Conservation (phyloP, 2,797 vertebrate genomes). For the Lerista edwardsae region DNA sequence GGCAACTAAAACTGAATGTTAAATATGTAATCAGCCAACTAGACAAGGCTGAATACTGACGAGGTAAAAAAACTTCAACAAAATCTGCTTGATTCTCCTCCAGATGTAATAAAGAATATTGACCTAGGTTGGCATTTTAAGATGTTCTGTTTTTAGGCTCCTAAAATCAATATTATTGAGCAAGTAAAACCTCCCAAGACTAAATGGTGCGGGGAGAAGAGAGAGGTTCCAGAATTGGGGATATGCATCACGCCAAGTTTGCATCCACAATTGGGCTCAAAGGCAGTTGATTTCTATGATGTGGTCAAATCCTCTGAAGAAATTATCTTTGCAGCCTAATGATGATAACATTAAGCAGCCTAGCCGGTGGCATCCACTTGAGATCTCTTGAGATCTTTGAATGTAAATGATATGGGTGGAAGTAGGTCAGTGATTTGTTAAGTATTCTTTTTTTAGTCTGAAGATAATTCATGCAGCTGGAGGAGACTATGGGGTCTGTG, state of each 20-base stretch:
- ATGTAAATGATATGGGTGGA: constrained; percentile 44
- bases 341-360: constrained; percentile 42
- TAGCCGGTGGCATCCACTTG: constrained; percentile 42
- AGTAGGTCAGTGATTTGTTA: constrained; percentile 44
- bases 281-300: constrained; percentile 33
- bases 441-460: constrained; percentile 32
- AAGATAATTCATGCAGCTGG: constrained; percentile 5
- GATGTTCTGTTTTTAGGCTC: background rate
- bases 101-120: constrained; percentile 31
- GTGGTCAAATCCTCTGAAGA: constrained; percentile 45
- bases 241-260: background rate
- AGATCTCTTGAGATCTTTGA: constrained; percentile 52
- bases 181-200: background rate
- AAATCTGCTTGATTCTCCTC: background rate
- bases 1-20: constrained; percentile 30
- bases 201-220: background rate
- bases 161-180: background rate
- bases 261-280: constrained; percentile 29
- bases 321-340: constrained; percentile 56
- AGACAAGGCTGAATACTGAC: background rate
- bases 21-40: constrained; percentile 9
- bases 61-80: background rate
- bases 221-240: background rate
- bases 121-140: background rate
- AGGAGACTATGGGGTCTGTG: background rate